phyloP scores from a whole-genome alignment of 2,113 vertebrate species.

The Pampusana beccarii region DNA sequence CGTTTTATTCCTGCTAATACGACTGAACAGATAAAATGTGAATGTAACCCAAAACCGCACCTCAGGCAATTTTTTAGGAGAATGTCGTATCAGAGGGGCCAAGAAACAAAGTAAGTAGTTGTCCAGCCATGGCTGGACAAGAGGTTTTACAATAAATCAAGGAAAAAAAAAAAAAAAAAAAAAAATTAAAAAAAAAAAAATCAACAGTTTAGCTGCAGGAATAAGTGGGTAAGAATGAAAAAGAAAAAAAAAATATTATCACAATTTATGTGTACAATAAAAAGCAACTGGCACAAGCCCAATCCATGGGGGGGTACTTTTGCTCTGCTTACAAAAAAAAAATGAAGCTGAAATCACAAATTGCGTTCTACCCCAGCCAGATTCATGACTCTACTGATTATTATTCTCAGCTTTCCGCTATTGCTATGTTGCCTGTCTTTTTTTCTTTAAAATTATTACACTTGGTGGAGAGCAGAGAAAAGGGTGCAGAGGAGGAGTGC shows the following conservation, averaged over 20 bases:
- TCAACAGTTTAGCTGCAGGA: conserved; percentile 66
- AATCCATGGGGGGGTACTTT: conserved; percentile 72
- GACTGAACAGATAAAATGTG: conserved; percentile 75
- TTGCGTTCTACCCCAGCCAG: conserved; percentile 75
- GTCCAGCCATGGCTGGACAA: conserved; percentile 74
- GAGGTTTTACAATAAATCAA: conserved; percentile 31
- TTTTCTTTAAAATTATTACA: conserved; percentile 45
- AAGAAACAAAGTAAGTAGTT: conserved; percentile 70
- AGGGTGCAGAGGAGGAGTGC: conserved; percentile 70
- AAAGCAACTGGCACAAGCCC: conserved; percentile 75
- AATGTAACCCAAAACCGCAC: conserved; percentile 74
- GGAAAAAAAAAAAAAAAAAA: background rate
- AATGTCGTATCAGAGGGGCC: conserved; percentile 72
- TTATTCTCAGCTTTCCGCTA: conserved; percentile 81
- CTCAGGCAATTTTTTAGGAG: conserved; percentile 73
- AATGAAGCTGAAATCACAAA: conserved; percentile 76
- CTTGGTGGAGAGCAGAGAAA: conserved; percentile 78
- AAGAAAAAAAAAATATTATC: conserved; percentile 32
- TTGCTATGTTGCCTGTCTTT: conserved; percentile 80
- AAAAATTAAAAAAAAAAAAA: conserved; percentile 66
- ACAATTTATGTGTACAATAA: conserved; percentile 76
- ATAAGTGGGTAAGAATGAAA: conserved; percentile 40
- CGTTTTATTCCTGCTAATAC: conserved; percentile 77
- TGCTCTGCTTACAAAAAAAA: conserved; percentile 63
- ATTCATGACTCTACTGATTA: conserved; percentile 79